These are phyloP conservation scores for Himalopsyche anomala DNA, from an alignment of 2,888 invertebrate genomes.

Conservation along the genomic window DNA sequence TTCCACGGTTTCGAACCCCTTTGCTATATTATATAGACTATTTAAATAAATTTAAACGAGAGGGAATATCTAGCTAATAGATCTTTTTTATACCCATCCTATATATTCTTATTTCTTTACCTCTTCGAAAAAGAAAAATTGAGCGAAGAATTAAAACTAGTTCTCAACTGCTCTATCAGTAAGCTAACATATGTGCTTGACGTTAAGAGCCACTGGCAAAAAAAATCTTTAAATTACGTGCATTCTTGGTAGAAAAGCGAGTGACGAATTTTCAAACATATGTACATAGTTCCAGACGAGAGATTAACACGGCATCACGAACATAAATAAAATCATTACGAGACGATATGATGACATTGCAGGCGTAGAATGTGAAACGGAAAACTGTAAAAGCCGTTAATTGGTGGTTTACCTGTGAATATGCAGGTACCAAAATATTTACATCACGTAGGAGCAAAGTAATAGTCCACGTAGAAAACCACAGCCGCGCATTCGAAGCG, in stretches of 20 bases:
- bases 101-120: too few species aligned
- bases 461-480: background rate
- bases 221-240: background rate
- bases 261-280: background rate
- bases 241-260: slow-evolving; percentile 2
- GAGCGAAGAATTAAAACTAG: too few species aligned
- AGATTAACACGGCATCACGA: background rate
- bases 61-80: too few species aligned
- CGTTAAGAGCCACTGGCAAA: too few species aligned
- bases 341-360: background rate
- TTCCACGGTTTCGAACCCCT: too few species aligned
- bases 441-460: slow-evolving; percentile 2
- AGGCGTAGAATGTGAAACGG: background rate
- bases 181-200: too few species aligned
- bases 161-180: too few species aligned
- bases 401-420: slow-evolving; percentile 17
- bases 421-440: background rate
- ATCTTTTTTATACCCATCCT: too few species aligned
- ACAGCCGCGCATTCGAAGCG: background rate
- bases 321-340: background rate
- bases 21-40: too few species aligned
- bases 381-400: slow-evolving; percentile 15
- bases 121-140: too few species aligned
- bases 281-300: slow-evolving; percentile 10
- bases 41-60: too few species aligned